These are phyloP conservation scores for Tetragonula carbonaria DNA, from an alignment of 2,888 invertebrate species.

Conservation along the genomic window DNA sequence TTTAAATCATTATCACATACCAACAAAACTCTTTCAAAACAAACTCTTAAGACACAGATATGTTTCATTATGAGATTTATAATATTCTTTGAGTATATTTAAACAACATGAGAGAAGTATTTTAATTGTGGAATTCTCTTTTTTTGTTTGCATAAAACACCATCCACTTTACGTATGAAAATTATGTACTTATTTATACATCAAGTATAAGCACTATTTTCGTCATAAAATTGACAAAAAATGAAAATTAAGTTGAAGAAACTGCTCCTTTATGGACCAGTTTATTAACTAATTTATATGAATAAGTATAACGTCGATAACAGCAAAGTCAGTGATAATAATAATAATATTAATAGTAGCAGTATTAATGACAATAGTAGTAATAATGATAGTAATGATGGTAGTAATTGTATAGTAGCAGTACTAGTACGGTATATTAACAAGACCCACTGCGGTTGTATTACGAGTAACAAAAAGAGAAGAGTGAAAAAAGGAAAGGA, in stretches of 20 bases:
- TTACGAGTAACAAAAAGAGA: constrained; percentile 32
- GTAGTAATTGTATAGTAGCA: constrained; percentile 39
- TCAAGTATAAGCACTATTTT: constrained; percentile 42
- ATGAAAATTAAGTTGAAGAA: constrained; percentile 47
- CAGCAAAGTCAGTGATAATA: not conserved
- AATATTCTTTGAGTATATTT: constrained; percentile 51
- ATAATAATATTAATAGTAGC: constrained; percentile 41
- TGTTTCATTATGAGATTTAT: constrained; percentile 55
- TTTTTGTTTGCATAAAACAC: constrained; percentile 51
- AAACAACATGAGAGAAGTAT: constrained; percentile 40
- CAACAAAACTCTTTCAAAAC: constrained; percentile 44
- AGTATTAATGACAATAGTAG: constrained; percentile 47
- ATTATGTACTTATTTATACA: constrained; percentile 40
- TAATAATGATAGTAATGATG: constrained; percentile 38
- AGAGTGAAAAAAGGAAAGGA: constrained; percentile 31
- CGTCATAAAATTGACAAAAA: constrained; percentile 38
- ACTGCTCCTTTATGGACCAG: constrained; percentile 74
- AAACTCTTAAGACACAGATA: constrained; percentile 53
- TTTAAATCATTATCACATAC: constrained; percentile 49
- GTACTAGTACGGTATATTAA: constrained; percentile 39
- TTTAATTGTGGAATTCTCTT: constrained; percentile 43
- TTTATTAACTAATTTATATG: constrained; percentile 78
- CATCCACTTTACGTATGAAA: constrained; percentile 64
- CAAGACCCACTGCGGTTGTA: constrained; percentile 26
- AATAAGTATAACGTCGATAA: constrained; percentile 65